Percentiles rank a stretch among this genome's conserved stretches.
These are phyloP conservation scores for Gastrophysa polygoni DNA, from an alignment of 2,888 invertebrate species.

Conservation along the genomic window DNA sequence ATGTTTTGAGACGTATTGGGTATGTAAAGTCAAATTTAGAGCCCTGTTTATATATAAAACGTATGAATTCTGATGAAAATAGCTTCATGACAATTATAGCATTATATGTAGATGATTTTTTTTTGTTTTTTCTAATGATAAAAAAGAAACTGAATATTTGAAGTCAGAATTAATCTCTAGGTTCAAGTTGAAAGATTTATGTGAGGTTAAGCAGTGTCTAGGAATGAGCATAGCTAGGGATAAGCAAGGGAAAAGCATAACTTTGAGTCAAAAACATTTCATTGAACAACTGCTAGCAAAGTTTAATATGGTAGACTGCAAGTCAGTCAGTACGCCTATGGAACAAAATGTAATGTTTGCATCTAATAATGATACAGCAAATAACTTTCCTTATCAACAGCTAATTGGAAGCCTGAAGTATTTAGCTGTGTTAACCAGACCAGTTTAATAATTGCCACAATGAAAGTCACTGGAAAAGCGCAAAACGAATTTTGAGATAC, in stretches of 20 bases:
- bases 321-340: slow-evolving; percentile 19
- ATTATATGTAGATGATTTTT: slow-evolving; percentile 32
- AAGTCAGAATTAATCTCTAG: slow-evolving; percentile 26
- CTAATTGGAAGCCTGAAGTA: slow-evolving; percentile 33
- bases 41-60: slow-evolving; percentile 33
- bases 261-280: slow-evolving; percentile 30
- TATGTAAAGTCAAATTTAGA: slow-evolving; percentile 30
- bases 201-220: slow-evolving; percentile 25
- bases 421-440: slow-evolving; percentile 29
- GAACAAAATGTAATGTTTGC: not conserved
- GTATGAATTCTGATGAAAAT: not conserved
- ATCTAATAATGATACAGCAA: not conserved
- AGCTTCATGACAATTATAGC: slow-evolving; percentile 26
- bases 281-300: slow-evolving; percentile 24
- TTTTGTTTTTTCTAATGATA: slow-evolving; percentile 33
- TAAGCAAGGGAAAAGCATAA: slow-evolving; percentile 18
- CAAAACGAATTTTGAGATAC: slow-evolving; percentile 20
- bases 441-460: slow-evolving; percentile 30
- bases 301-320: slow-evolving; percentile 20
- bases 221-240: slow-evolving; percentile 26
- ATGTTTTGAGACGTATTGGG: not conserved
- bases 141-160: slow-evolving; percentile 15
- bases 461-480: slow-evolving; percentile 31
- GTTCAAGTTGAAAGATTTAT: slow-evolving; percentile 26
- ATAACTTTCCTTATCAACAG: slow-evolving; percentile 25